phyloP scores from a whole-genome alignment of 2,113 vertebrate genomes.

The Callithrix jacchus region DNA sequence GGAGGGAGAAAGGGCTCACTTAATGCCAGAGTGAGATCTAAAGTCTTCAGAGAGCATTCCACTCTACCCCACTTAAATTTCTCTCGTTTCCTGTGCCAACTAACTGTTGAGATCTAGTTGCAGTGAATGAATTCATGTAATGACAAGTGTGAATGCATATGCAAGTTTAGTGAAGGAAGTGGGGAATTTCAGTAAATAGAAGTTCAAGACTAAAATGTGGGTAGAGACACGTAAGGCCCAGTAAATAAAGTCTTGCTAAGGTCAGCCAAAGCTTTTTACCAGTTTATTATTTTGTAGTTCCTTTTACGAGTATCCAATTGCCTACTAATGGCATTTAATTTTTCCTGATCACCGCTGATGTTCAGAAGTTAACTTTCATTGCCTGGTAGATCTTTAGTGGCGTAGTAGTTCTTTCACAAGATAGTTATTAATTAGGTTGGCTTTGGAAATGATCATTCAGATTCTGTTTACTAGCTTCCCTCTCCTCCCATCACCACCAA shows the following conservation, averaged over 20 bases:
- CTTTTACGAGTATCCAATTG: not conserved
- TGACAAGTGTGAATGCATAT: not conserved
- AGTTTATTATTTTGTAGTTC: not conserved
- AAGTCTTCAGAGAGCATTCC: not conserved
- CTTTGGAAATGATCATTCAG: not conserved
- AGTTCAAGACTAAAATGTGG: not conserved
- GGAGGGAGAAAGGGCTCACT: not conserved
- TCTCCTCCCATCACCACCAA: not conserved
- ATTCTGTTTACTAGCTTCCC: not conserved
- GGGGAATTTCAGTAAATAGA: not conserved
- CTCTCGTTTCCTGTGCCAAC: not conserved
- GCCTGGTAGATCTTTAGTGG: not conserved
- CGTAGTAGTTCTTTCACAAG: not conserved
- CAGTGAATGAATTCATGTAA: not conserved
- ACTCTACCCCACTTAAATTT: not conserved
- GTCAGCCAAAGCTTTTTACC: not conserved
- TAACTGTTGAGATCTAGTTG: not conserved
- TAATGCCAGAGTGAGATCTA: not conserved
- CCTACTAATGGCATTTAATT: not conserved
- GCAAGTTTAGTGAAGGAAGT: conserved; percentile 1
- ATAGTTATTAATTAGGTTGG: not conserved
- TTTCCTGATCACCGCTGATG: not conserved
- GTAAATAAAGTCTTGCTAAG: not conserved
- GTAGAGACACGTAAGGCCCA: not conserved
- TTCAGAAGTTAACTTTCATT: not conserved